phyloP scores from a whole-genome alignment of 2,113 vertebrate species.

The Sclerurus mexicanus region DNA sequence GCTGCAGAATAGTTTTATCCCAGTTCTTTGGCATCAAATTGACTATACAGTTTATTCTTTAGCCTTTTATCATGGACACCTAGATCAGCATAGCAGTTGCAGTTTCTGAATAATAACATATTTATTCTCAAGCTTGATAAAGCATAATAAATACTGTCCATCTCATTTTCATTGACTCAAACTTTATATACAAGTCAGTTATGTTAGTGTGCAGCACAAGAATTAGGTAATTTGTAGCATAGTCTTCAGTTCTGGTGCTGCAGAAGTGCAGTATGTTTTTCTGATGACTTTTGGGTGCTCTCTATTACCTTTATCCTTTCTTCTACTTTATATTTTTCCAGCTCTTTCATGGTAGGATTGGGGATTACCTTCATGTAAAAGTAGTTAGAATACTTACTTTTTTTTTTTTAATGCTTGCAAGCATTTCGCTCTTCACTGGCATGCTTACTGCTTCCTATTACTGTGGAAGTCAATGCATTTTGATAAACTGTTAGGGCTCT shows the following conservation, averaged over 20 bases:
- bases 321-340: neutral
- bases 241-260: neutral
- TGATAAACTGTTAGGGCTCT: neutral
- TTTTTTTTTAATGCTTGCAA: neutral
- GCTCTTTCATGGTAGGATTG: neutral
- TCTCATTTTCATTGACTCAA: neutral
- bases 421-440: neutral
- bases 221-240: neutral
- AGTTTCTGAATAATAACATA: neutral
- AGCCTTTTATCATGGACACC: neutral
- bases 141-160: neutral
- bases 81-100: neutral
- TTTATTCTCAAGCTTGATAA: neutral
- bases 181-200: neutral
- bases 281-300: neutral
- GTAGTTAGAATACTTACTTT: neutral
- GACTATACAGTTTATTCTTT: neutral
- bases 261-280: neutral
- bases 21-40: neutral
- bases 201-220: neutral
- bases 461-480: neutral
- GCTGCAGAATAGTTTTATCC: neutral
- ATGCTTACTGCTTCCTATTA: neutral
- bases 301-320: neutral
- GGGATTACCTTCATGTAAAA: neutral